Evolutionary conservation across 2,797 vertebrate species (phyloP).

Genomic region (Phylloscopus collybita): DNA sequence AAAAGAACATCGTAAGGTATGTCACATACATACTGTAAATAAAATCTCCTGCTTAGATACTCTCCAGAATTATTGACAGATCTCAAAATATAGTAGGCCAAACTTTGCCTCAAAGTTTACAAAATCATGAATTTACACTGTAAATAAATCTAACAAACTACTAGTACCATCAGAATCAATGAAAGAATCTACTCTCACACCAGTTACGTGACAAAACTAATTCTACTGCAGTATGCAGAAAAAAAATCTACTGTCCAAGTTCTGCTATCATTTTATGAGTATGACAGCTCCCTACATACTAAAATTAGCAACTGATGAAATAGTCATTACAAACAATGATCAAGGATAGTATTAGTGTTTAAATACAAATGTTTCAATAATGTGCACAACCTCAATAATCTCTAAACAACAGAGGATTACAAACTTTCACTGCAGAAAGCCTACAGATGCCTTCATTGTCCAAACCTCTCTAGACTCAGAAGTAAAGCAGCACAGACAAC

Average conservation of each 20-base stretch:
- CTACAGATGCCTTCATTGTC: not conserved
- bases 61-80: not conserved
- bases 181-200: not conserved
- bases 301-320: not conserved
- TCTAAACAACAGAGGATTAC: not conserved
- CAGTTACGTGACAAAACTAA: not conserved
- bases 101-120: not conserved
- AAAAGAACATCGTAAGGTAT: not conserved
- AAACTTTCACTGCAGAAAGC: not conserved
- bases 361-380: not conserved
- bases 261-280: not conserved
- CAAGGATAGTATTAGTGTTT: not conserved
- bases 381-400: not conserved
- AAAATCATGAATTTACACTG: not conserved
- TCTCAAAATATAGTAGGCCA: not conserved
- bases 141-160: not conserved
- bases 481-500: not conserved
- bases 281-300: not conserved
- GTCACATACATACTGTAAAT: not conserved
- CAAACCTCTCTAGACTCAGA: not conserved
- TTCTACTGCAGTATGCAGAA: not conserved
- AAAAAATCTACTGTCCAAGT: not conserved
- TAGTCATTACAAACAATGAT: not conserved
- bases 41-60: not conserved
- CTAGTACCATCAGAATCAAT: not conserved